Percentiles rank a stretch among this genome's conserved stretches.
phyloP scores from a whole-genome alignment of 2,797 vertebrate species.

The Neomorphus geoffroyi region DNA sequence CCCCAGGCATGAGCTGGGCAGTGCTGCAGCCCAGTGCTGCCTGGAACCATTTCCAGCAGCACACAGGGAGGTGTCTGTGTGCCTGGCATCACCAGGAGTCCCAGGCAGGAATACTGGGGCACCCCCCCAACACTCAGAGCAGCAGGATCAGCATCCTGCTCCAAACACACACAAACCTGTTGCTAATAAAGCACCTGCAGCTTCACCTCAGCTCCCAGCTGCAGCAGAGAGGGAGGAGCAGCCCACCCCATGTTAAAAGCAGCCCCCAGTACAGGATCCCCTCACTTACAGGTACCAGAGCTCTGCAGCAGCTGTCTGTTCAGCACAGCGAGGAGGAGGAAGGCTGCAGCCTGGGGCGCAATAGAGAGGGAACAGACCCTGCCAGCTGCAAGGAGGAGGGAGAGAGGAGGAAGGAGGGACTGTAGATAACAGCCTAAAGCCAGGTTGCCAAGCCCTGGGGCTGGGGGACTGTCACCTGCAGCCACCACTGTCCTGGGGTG shows the following conservation, averaged over 20 bases:
- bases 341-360: neutral
- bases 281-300: neutral
- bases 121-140: neutral
- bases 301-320: neutral
- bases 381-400: neutral
- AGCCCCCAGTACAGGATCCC: neutral
- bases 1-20: no score
- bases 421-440: neutral
- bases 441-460: neutral
- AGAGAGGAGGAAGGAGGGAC: neutral
- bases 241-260: neutral
- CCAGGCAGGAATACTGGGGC: fast-evolving
- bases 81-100: neutral
- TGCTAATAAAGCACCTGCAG: neutral
- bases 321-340: neutral
- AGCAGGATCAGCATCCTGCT: neutral
- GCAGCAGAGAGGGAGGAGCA: neutral
- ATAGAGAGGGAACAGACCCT: neutral
- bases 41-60: neutral
- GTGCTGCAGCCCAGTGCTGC: neutral
- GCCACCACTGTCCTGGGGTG: fast-evolving
- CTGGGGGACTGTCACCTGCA: neutral
- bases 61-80: fast-evolving
- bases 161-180: neutral
- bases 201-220: neutral